Evolutionary conservation across 2,888 invertebrate species (phyloP), one percentile per base, ranked within the genome.

Genomic region (Standfussiana lucernea): DNA sequence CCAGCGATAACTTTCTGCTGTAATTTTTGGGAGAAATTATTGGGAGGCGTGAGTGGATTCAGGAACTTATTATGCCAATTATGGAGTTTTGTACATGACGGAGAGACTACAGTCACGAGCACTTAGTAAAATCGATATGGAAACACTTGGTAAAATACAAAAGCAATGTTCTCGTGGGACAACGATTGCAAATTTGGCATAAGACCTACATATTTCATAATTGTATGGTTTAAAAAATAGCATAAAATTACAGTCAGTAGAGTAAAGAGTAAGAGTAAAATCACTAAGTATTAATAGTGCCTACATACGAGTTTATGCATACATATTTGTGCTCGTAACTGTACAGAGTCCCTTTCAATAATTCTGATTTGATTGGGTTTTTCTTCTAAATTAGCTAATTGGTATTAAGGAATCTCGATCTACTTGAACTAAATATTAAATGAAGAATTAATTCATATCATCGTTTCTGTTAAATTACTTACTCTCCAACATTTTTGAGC

Each of bases 21-120:
- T 69, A 72, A 13, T 80, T 72, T 61, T 72, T 66, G 28, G 24
- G 45, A n/a, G 50, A 45, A 77, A 72, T 81, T 75, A 79, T 73
- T 69, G 32, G 8, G 28, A 73, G 53, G 72, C 71, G 53, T 68
- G 47, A 62, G 50, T 32, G 53, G 67, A 35, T 64, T 65, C 72
- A 66, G 66, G 64, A 82, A 77, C 28, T 53, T 61, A 62, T 76
- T 50, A 56, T 37, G 37, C 32, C 72, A 69, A 66, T 79, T 76
- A 79, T 37, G 59, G 37, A 79, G 82, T 70, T 71, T 53, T 47
- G 66, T 28, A 47, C 35, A 64, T 70, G 69, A 61, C 21, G n/a
- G 40, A 35, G 61, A 61, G 35, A 5, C 35, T 61, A 61, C 21
- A 61, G 21, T 35, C 35, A 5, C 35, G 21, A 61, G 10, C 61